These are phyloP conservation scores for Drosophila sechellia DNA, from an alignment of 1,140 invertebrate species.

Conservation along the genomic window DNA sequence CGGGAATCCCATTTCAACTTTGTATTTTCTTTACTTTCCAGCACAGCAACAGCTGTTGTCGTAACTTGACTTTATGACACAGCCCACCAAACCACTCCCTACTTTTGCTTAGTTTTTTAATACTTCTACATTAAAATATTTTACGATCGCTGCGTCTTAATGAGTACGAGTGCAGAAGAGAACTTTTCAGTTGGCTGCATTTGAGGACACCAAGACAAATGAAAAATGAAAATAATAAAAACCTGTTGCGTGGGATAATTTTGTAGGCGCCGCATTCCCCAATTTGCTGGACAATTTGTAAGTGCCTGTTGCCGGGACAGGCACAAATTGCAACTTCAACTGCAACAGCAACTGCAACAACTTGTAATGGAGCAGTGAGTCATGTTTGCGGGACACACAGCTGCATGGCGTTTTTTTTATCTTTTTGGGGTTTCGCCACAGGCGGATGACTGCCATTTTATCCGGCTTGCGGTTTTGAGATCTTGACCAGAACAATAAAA, in stretches of 20 bases:
- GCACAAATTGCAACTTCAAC: slow-evolving; percentile 25
- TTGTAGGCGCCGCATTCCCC: slow-evolving; percentile 26
- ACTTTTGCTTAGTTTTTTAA: slow-evolving; percentile 65
- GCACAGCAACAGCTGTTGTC: slow-evolving; percentile 25
- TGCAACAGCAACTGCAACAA: slow-evolving; percentile 5
- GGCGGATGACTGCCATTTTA: slow-evolving; percentile 14
- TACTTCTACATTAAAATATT: slow-evolving; percentile 58
- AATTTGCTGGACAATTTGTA: slow-evolving; percentile 59
- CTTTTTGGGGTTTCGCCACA: slow-evolving; percentile 12
- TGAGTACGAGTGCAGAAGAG: slow-evolving; percentile 20
- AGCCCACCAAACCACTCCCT: slow-evolving; percentile 9
- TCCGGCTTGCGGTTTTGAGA: slow-evolving; percentile 18
- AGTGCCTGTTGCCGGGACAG: slow-evolving; percentile 33
- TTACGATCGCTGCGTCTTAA: slow-evolving; percentile 51
- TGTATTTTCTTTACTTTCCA: slow-evolving; percentile 19
- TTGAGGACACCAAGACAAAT: slow-evolving; percentile 16
- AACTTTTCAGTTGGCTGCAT: slow-evolving; percentile 38
- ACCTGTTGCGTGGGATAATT: slow-evolving; percentile 78
- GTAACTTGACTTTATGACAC: slow-evolving; percentile 56
- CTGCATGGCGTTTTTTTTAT: slow-evolving; percentile 7
- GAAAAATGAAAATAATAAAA: slow-evolving; percentile 18
- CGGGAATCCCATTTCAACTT: slow-evolving; percentile 52
- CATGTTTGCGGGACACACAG: slow-evolving; percentile 32
- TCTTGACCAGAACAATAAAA: slow-evolving; percentile 51
- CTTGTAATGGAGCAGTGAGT: slow-evolving; percentile 27